These are phyloP conservation scores for Poeciliopsis paucimaculata DNA, from an alignment of 2,797 vertebrate genomes.

Conservation along the genomic window DNA sequence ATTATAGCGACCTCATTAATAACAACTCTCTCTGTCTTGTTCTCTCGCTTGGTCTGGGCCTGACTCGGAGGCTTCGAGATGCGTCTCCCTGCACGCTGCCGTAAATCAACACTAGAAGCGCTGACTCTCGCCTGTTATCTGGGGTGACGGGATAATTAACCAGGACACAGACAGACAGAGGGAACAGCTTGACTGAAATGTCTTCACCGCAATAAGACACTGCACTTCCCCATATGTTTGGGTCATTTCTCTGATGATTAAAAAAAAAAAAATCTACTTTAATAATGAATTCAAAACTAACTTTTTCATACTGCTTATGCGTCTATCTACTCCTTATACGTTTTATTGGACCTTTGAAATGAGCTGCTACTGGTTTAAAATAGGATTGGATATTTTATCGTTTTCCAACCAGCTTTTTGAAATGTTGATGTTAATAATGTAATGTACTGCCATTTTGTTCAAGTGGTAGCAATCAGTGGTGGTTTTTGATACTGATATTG, in stretches of 20 bases:
- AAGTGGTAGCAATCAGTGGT: neutral
- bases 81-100: slow-evolving; percentile 58
- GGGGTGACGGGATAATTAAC: slow-evolving; percentile 81
- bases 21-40: slow-evolving; percentile 77
- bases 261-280: slow-evolving; percentile 7
- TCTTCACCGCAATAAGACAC: slow-evolving; percentile 43
- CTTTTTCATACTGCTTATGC: neutral
- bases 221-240: slow-evolving; percentile 24
- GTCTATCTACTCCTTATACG: neutral
- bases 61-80: slow-evolving; percentile 61
- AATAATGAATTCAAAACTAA: neutral
- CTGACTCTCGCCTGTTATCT: slow-evolving; percentile 74
- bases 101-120: slow-evolving; percentile 81
- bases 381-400: neutral
- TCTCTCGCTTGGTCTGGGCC: slow-evolving; percentile 67
- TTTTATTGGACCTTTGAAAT: neutral
- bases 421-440: neutral
- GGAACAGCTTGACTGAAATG: slow-evolving; percentile 66
- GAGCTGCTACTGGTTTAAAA: neutral
- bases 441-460: neutral
- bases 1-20: slow-evolving; percentile 86
- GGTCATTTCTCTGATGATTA: slow-evolving; percentile 3
- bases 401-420: slow-evolving; percentile 3
- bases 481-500: neutral
- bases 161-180: slow-evolving; percentile 74